These are phyloP conservation scores for Danio rerio DNA, from an alignment of 2,113 vertebrate species.

Conservation along the genomic window GRCz12tu NC_133188.1:50433501-50434000, in stretches of 20 bases:
- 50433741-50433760: neutral
- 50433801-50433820: slow-evolving; percentile 24
- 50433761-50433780: neutral
- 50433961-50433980: too few species aligned
- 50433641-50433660: neutral
- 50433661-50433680: too few species aligned
- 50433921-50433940: too few species aligned
- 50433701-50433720: neutral
- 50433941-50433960: too few species aligned
- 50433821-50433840: slow-evolving; percentile 34
- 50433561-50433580: slow-evolving; percentile 77
- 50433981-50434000: too few species aligned
- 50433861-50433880: slow-evolving; percentile 8
- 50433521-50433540: slow-evolving; percentile 78
- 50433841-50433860: neutral
- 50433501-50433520: slow-evolving; percentile 71
- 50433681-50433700: neutral
- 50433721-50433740: slow-evolving; percentile 6
- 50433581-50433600: slow-evolving; percentile 72
- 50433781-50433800: neutral
- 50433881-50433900: neutral
- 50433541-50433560: slow-evolving; percentile 73
- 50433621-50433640: slow-evolving; percentile 28
- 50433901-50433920: too few species aligned
- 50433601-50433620: slow-evolving; percentile 65